A percentile compares a stretch with the other conserved stretches of the same genome.
These are phyloP conservation scores for Heterotis niloticus DNA, from an alignment of 2,113 vertebrate genomes.

Conservation along the genomic window DNA sequence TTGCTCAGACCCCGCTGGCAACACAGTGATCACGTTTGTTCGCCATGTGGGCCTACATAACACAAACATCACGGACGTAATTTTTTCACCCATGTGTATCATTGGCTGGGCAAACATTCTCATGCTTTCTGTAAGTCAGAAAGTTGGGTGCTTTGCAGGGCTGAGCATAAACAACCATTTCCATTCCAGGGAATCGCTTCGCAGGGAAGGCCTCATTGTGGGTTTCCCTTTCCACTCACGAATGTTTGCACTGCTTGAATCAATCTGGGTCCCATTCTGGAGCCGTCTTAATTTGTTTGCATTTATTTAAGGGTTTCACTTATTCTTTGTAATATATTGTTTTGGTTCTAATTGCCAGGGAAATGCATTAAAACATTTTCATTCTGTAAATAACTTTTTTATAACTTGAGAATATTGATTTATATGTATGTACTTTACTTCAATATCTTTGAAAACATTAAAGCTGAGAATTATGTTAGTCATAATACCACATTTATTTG, in stretches of 20 bases:
- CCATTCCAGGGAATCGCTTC: constrained; percentile 34
- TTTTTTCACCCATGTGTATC: constrained; percentile 40
- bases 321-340: not conserved
- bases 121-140: constrained; percentile 41
- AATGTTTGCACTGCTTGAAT: constrained; percentile 12
- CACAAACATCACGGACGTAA: constrained; percentile 31
- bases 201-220: not conserved
- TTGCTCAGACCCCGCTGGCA: not conserved
- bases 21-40: not conserved
- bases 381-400: not conserved
- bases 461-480: not conserved
- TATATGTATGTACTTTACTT: not conserved
- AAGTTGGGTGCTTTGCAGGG: constrained; percentile 45
- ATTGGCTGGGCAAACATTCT: constrained; percentile 41
- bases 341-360: not conserved
- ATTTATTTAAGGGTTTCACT: not conserved
- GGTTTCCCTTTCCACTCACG: not conserved
- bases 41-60: not conserved
- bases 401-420: not conserved
- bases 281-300: not conserved
- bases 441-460: not conserved
- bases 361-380: not conserved
- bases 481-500: not conserved
- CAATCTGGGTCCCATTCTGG: not conserved
- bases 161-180: constrained; percentile 49